Evolutionary conservation across 92 coral and sea anemone species (phyloP).

Genomic region (Pocillopora meandrina): DNA sequence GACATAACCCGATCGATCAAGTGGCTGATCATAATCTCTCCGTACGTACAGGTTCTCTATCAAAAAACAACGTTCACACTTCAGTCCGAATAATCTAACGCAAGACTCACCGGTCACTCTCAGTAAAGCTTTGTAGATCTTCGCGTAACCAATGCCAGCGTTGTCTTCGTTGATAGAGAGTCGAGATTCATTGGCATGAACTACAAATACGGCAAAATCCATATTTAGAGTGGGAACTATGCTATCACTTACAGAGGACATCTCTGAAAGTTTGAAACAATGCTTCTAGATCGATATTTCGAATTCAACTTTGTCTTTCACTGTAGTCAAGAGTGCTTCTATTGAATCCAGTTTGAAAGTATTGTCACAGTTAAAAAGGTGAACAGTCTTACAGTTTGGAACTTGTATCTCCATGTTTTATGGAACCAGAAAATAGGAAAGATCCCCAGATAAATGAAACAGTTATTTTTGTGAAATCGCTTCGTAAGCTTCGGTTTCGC

Average conservation of each 20-base stretch:
- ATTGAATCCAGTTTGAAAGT: background rate
- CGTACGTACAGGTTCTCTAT: too few relatives aligned
- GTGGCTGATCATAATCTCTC: too few relatives aligned
- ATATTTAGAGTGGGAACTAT: conserved; percentile 10
- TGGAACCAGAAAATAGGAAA: background rate
- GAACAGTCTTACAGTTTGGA: background rate
- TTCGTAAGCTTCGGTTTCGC: too few relatives aligned
- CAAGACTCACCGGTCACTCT: conserved; percentile 22
- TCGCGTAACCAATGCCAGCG: conserved; percentile 50
- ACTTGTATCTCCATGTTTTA: background rate
- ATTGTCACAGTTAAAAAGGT: background rate
- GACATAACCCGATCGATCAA: too few relatives aligned
- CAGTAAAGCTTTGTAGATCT: conserved; percentile 40
- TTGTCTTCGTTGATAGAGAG: conserved; percentile 47
- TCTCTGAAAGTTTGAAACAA: conserved; percentile 28
- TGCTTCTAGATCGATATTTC: conserved; percentile 16
- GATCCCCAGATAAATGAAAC: too few relatives aligned
- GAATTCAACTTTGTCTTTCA: background rate
- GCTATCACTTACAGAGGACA: conserved; percentile 4
- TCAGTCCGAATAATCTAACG: too few relatives aligned
- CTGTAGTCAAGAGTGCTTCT: background rate
- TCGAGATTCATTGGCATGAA: conserved; percentile 48
- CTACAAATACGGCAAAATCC: conserved; percentile 54
- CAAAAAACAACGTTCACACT: too few relatives aligned
- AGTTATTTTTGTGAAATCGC: too few relatives aligned